Evolutionary conservation across 2,888 invertebrate species (phyloP).

Genomic region (Phyllotreta cruciferae): DNA sequence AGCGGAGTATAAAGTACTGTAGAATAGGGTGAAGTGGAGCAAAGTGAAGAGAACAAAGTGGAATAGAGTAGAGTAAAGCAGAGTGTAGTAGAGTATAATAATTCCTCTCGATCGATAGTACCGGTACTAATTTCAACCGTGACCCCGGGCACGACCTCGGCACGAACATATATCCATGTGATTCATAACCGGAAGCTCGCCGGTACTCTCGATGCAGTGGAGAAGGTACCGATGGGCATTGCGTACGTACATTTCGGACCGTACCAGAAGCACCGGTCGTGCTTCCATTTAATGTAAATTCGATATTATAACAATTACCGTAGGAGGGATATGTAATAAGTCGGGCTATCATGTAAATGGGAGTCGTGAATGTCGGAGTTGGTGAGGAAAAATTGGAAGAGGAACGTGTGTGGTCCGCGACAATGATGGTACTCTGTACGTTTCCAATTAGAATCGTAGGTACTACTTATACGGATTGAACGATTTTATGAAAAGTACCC

Average conservation of each 20-base stretch:
- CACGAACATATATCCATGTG: constrained; percentile 17
- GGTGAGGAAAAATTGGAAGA: constrained; percentile 6
- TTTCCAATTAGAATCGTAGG: not conserved
- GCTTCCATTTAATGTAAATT: constrained; percentile 50
- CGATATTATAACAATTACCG: constrained; percentile 50
- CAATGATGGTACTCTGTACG: not conserved
- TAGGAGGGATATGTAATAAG: constrained; percentile 45
- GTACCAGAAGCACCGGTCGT: constrained; percentile 44
- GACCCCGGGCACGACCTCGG: constrained; percentile 20
- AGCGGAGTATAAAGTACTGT: too few species aligned
- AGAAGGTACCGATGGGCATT: constrained; percentile 1
- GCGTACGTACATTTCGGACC: not conserved
- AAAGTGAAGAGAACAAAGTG: too few species aligned
- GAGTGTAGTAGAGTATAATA: too few species aligned
- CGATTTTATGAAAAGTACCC: too few species aligned
- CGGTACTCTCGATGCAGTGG: constrained; percentile 14
- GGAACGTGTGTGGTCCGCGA: constrained; percentile 12
- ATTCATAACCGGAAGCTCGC: constrained; percentile 29
- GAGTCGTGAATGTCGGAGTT: constrained; percentile 45
- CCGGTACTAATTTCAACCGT: constrained; percentile 24
- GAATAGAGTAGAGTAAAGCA: too few species aligned
- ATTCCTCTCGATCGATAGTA: too few species aligned
- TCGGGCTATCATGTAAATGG: constrained; percentile 48
- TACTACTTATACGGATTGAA: not conserved
- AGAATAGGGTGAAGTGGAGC: too few species aligned